Evolutionary conservation across 2,113 vertebrate genomes (phyloP), one percentile per base, ranked within the genome.

Genomic region (Lepus timidus): DNA sequence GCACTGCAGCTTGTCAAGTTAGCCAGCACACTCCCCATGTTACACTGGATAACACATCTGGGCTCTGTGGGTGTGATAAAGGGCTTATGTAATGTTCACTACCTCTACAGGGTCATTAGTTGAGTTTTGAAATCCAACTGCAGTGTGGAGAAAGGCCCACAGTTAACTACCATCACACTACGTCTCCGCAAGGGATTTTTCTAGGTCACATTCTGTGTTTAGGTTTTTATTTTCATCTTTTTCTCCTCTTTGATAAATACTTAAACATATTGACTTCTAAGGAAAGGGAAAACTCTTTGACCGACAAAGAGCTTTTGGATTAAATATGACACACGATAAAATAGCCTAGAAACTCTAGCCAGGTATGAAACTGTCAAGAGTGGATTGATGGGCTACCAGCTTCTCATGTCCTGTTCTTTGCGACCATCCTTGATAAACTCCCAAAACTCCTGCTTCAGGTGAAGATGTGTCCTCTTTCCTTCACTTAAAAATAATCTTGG

Each of bases 191-290:
- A 70, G 19, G 49, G 23, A 55, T 52, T 91, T 95, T 83, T 67
- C 33, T 91, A 91, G 58, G 27, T 86, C 85, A 6, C 1, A 9
- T 92, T 80, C 27, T 31, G 0, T 52, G 44, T 86, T 68, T 58
- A 1, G 9, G 36, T 55, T 68, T 33, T 9, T 0, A 27, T 89
- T 97, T 95, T 94, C 65, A 78, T 11, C 6, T 22, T 76, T 96
- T 64, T 9, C 81, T 92, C 4, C 73, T 16, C 55, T 93, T 93
- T 95, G 80, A 51, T 67, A 90, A 79, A 67, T 73, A 67, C 86
- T 92, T 90, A 93, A 95, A 52, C 39, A 71, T 23, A 71, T 12
- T 88, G n/a, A 55, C 22, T 44, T 82, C 88, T 86, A 93, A 81
- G 33, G 58, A 88, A 74, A 90, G 49, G 39, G 55, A 49, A 87